These are phyloP conservation scores for Nomada goodeniana DNA, from an alignment of 2,888 invertebrate species.

Conservation along the genomic window DNA sequence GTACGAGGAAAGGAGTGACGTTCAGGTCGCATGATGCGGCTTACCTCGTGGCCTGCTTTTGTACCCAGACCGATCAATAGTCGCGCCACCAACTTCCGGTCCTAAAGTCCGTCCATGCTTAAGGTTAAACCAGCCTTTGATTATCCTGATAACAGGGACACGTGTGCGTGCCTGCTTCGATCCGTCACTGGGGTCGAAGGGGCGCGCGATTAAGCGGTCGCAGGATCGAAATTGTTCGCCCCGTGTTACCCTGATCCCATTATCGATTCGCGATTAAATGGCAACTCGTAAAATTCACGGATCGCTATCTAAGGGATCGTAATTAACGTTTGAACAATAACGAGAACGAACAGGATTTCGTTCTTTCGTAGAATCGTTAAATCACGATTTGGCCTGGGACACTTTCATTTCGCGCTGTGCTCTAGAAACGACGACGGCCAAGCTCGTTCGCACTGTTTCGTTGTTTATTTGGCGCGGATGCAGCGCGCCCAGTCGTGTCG, in stretches of 20 bases:
- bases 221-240: constrained; percentile 32
- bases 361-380: not conserved
- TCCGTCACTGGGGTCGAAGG: constrained; percentile 20
- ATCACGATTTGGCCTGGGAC: not conserved
- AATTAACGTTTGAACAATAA: constrained; percentile 1
- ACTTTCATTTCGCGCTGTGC: not conserved
- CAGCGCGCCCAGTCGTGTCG: too few relatives aligned
- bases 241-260: not conserved
- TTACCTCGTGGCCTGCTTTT: constrained; percentile 80
- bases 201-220: constrained; percentile 26
- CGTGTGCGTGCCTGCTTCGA: constrained; percentile 29
- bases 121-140: constrained; percentile 64
- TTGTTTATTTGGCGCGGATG: not conserved
- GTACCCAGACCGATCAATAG: constrained; percentile 79
- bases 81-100: constrained; percentile 77
- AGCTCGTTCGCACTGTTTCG: not conserved
- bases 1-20: constrained; percentile 66
- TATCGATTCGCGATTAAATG: constrained; percentile 22
- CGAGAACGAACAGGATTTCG: not conserved
- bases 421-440: not conserved
- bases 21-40: constrained; percentile 77
- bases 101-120: constrained; percentile 73
- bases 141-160: constrained; percentile 48
- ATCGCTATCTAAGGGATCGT: not conserved
- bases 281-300: not conserved